These are phyloP conservation scores for Sarcophaga peregrina DNA, from an alignment of 1,140 invertebrate species.

Conservation along the genomic window DNA sequence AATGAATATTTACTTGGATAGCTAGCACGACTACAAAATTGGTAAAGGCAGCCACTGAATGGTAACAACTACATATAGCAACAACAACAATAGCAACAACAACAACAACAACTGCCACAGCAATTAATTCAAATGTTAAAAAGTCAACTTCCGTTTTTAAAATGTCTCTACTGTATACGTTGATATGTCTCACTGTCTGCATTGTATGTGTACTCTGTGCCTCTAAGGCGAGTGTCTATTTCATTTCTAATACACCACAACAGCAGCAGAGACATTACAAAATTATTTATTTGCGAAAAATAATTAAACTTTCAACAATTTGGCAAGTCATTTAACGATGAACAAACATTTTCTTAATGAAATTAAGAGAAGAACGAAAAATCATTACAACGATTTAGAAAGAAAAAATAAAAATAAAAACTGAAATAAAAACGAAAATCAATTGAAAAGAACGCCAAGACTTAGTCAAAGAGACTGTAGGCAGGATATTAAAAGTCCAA, in stretches of 20 bases:
- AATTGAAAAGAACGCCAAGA: background rate
- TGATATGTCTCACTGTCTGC: background rate
- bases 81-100: too few relatives aligned
- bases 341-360: background rate
- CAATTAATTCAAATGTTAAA: constrained; percentile 42
- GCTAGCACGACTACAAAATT: background rate
- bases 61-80: too few relatives aligned
- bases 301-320: constrained; percentile 38
- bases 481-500: background rate
- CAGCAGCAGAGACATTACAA: constrained; percentile 2
- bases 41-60: too few relatives aligned
- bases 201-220: too few relatives aligned
- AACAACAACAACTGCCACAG: background rate
- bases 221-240: background rate
- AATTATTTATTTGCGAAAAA: constrained; percentile 37
- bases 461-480: background rate
- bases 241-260: background rate
- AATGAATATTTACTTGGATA: background rate
- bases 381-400: constrained; percentile 32
- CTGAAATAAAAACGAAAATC: too few relatives aligned
- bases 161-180: constrained; percentile 2
- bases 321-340: constrained; percentile 1
- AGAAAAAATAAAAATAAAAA: too few relatives aligned
- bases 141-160: constrained; percentile 28
- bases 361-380: background rate